These are phyloP conservation scores for Equus quagga DNA, from an alignment of 2,113 vertebrate genomes.

Conservation along the genomic window DNA sequence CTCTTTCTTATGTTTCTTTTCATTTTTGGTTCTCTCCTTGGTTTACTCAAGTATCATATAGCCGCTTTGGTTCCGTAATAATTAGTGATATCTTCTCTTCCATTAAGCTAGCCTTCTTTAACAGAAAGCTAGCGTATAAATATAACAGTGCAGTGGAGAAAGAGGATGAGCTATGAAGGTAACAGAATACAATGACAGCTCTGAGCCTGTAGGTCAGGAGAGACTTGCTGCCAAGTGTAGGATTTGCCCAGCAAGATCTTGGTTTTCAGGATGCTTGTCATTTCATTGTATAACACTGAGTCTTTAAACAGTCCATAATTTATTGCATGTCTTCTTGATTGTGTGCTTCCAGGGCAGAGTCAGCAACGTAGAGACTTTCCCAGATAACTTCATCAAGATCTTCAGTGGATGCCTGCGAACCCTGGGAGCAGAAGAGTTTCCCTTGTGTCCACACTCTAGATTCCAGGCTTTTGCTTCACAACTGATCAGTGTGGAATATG, in stretches of 20 bases:
- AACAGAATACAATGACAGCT: conserved; percentile 2
- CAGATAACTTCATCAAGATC: conserved; percentile 71
- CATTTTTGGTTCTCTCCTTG: not conserved
- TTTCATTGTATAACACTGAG: conserved; percentile 59
- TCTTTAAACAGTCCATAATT: conserved; percentile 72
- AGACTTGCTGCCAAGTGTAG: not conserved
- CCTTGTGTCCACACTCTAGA: not conserved
- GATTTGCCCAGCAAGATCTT: conserved; percentile 68
- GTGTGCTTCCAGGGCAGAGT: conserved; percentile 55
- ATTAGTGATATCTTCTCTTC: not conserved
- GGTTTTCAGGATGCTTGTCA: conserved; percentile 68
- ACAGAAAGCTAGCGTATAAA: not conserved
- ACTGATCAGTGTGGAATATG: not conserved
- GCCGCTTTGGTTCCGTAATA: not conserved
- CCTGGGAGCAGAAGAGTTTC: not conserved
- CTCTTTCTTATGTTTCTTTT: not conserved
- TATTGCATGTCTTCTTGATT: conserved; percentile 66
- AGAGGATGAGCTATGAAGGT: conserved; percentile 24
- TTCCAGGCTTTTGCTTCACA: not conserved
- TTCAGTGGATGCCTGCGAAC: not conserved
- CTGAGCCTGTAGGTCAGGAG: conserved; percentile 37
- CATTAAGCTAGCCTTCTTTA: not conserved
- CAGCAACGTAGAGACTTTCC: conserved; percentile 55
- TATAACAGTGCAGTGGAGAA: not conserved
- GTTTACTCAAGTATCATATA: not conserved